phyloP scores from a whole-genome alignment of 2,797 vertebrate species.

The Acestrorhynchus altus region DNA sequence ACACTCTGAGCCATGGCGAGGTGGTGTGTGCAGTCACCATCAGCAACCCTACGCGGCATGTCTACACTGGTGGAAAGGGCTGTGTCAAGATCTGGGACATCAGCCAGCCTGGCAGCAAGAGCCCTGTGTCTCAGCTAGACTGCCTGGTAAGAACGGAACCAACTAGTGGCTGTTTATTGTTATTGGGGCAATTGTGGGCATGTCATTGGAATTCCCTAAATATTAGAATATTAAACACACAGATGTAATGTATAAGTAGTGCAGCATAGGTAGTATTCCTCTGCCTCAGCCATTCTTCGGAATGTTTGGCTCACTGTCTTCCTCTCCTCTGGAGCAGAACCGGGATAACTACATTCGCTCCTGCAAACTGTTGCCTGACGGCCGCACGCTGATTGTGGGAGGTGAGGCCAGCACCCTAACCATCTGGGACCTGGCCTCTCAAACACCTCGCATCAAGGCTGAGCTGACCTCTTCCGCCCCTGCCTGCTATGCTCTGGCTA shows the following conservation, averaged over 20 bases:
- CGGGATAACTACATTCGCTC: slow-evolving; percentile 97
- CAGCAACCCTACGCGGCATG: slow-evolving; percentile 94
- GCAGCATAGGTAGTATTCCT: neutral
- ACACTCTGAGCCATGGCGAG: slow-evolving; percentile 85
- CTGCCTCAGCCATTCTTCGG: neutral
- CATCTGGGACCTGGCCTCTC: slow-evolving; percentile 96
- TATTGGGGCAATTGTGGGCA: neutral
- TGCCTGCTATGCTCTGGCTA: slow-evolving; percentile 94
- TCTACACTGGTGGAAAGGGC: slow-evolving; percentile 95
- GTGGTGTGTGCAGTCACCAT: slow-evolving; percentile 94
- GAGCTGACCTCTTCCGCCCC: slow-evolving; percentile 95
- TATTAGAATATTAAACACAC: neutral
- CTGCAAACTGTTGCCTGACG: slow-evolving; percentile 94
- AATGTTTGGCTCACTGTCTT: slow-evolving; percentile 13
- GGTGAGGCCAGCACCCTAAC: slow-evolving; percentile 94
- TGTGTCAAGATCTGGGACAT: slow-evolving; percentile 99
- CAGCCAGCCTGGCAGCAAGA: slow-evolving; percentile 94
- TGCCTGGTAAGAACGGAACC: slow-evolving; percentile 84
- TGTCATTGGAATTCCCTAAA: neutral
- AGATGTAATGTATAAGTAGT: neutral
- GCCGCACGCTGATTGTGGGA: slow-evolving; percentile 93
- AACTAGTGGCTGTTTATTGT: neutral
- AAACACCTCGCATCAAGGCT: slow-evolving; percentile 94
- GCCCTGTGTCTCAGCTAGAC: slow-evolving; percentile 92
- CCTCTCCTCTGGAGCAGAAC: slow-evolving; percentile 78